phyloP scores from a whole-genome alignment of 1,140 invertebrate species.

The Nymphalis io region DNA sequence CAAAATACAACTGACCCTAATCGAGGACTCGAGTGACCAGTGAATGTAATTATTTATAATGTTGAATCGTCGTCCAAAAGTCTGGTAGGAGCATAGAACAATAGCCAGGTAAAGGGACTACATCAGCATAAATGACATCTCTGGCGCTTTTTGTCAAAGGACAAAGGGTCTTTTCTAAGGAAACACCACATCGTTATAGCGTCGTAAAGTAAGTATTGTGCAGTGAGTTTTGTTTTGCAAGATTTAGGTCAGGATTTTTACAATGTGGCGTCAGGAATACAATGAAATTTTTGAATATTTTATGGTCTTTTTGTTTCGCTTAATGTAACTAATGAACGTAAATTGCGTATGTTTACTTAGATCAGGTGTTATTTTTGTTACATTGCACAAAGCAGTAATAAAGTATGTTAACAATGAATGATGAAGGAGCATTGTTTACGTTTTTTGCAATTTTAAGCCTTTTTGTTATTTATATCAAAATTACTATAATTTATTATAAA shows the following conservation, averaged over 20 bases:
- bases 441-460: no score
- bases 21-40: constrained; percentile 65
- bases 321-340: constrained; percentile 18
- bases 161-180: constrained; percentile 76
- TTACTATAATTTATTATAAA: no score
- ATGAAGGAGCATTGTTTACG: no score
- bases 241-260: constrained; percentile 78
- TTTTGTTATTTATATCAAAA: no score
- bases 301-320: constrained; percentile 37
- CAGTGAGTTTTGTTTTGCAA: constrained; percentile 74
- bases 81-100: constrained; percentile 71
- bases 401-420: background rate
- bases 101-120: constrained; percentile 71
- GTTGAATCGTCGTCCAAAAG: constrained; percentile 66
- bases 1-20: constrained; percentile 72
- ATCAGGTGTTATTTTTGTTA: constrained; percentile 1
- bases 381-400: background rate
- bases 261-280: constrained; percentile 65
- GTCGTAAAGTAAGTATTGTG: constrained; percentile 77
- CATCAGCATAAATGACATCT: constrained; percentile 73
- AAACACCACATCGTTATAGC: constrained; percentile 79
- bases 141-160: constrained; percentile 75
- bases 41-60: constrained; percentile 75
- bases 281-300: constrained; percentile 59
- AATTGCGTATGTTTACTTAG: background rate